These are phyloP conservation scores for Acleris emargana DNA, from an alignment of 2,888 invertebrate genomes.

Conservation along the genomic window DNA sequence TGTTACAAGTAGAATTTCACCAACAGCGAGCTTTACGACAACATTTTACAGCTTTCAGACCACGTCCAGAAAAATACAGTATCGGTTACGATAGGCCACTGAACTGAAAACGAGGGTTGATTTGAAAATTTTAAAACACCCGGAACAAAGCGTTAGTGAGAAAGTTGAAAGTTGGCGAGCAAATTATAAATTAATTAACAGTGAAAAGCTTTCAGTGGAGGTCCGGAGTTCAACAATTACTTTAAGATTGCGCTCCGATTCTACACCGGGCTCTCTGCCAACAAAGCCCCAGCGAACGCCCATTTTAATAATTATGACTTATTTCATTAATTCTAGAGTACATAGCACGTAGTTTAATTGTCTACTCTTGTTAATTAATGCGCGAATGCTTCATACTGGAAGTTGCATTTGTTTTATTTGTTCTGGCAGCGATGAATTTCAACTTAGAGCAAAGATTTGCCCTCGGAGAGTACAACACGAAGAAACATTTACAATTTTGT, in stretches of 20 bases:
- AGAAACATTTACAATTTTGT: too few species aligned
- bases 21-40: too few species aligned
- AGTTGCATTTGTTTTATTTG: slow-evolving; percentile 11
- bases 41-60: not conserved
- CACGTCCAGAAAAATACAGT: slow-evolving; percentile 7
- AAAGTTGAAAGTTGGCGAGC: slow-evolving; percentile 63
- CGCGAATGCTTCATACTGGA: slow-evolving; percentile 13
- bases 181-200: slow-evolving; percentile 79
- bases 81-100: slow-evolving; percentile 29
- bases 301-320: slow-evolving; percentile 71
- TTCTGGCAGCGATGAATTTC: not conserved
- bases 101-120: slow-evolving; percentile 36
- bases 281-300: slow-evolving; percentile 53
- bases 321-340: slow-evolving; percentile 57
- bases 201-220: slow-evolving; percentile 55
- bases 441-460: too few species aligned
- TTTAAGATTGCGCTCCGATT: slow-evolving; percentile 67
- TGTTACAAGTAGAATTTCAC: too few species aligned
- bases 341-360: slow-evolving; percentile 41
- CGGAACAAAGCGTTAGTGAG: slow-evolving; percentile 45
- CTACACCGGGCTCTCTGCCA: slow-evolving; percentile 66
- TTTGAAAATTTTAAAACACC: slow-evolving; percentile 49
- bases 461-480: too few species aligned
- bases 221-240: slow-evolving; percentile 63
- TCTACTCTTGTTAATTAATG: slow-evolving; percentile 35